Base-by-base conservation (phyloP, 2,888 invertebrate species). In the Conistra vaccinii region DNA sequence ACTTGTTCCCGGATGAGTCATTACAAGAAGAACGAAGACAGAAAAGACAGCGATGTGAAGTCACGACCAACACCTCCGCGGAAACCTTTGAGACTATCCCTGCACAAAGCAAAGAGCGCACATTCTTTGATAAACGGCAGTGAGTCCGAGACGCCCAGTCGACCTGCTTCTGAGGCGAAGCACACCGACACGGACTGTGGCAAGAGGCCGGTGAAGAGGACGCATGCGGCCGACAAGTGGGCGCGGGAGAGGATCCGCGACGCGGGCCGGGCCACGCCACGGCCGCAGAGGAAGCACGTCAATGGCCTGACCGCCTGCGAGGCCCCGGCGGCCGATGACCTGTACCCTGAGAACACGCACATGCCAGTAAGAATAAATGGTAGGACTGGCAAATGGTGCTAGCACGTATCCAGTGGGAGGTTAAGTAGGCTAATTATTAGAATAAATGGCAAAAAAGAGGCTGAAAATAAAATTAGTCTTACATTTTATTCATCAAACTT, bases 21-120 rank as follows among this genome's bases (percentile, higher is more conserved):
- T 86, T 96, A 96, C 83, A 93, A 92, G 72, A 96, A 96, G 87
- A 93, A 95, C 80, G 94, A 95, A 10, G 95, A 95, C 3, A 84
- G 93, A 61, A 89, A 90, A 69, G 91, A 92, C 23, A 90, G 89
- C 12, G 97, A 97, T 69, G 91, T 90, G 14, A 97, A 97, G 80
- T 95, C 97, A 4, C 96, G 98, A 72, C 98, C 98, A 0, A 97
- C 98, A 23, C 98, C 98, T 7, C 99, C 98, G 32, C 98, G 98
- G 89, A 99, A 99, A 91, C 99, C 98, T 0, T 93, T 98, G 67
- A 97, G 98, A 17, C 94, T 99, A 58, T 98, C 98, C 0, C 94
- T 99, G 68, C 98, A 98, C 91, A 97, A 98, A 87, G 98, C 98
- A 0, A 97, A 98, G 81, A 98, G 98, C 92, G 97, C 98, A 67